Evolutionary conservation across 2,797 vertebrate species (phyloP).

Genomic region (Octomys mimax): DNA sequence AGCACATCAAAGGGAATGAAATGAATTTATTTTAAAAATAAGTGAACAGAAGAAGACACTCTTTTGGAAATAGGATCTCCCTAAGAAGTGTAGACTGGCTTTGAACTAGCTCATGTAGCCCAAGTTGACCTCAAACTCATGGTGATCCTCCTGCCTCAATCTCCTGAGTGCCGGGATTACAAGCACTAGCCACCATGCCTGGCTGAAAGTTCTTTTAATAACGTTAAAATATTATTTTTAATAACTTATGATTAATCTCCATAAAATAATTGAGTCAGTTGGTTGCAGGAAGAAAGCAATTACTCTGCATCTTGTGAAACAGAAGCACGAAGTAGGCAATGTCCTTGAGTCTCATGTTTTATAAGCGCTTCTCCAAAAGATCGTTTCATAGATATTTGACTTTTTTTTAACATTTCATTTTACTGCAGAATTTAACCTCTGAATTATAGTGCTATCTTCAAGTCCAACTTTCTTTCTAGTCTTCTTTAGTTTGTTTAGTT

Average conservation of each 20-base stretch:
- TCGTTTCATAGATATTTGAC: neutral
- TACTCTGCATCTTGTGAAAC: neutral
- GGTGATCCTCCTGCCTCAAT: no score
- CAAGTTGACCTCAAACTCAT: no score
- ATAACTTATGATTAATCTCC: conserved; percentile 41
- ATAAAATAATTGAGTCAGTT: conserved; percentile 46
- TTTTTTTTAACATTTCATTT: neutral
- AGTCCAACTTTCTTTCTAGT: neutral
- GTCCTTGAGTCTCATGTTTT: conserved; percentile 51
- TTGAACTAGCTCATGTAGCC: no score
- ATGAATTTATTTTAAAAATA: conserved; percentile 65
- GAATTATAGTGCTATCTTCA: conserved; percentile 35
- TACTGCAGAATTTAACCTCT: neutral
- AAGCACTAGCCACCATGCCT: neutral
- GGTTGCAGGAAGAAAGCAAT: conserved; percentile 44
- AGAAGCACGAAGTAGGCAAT: neutral
- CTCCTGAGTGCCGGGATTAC: neutral
- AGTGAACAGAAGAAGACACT: conserved; percentile 47
- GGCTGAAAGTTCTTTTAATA: conserved; percentile 44
- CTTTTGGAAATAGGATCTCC: neutral
- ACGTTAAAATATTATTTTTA: conserved; percentile 58
- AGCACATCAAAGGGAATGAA: conserved; percentile 57
- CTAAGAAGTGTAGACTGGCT: no score
- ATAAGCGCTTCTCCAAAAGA: neutral
- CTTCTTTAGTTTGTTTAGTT: conserved; percentile 37